Evolutionary conservation across 2,888 invertebrate genomes (phyloP), one percentile per base, ranked within the genome.

Genomic region (Steromphala cineraria): DNA sequence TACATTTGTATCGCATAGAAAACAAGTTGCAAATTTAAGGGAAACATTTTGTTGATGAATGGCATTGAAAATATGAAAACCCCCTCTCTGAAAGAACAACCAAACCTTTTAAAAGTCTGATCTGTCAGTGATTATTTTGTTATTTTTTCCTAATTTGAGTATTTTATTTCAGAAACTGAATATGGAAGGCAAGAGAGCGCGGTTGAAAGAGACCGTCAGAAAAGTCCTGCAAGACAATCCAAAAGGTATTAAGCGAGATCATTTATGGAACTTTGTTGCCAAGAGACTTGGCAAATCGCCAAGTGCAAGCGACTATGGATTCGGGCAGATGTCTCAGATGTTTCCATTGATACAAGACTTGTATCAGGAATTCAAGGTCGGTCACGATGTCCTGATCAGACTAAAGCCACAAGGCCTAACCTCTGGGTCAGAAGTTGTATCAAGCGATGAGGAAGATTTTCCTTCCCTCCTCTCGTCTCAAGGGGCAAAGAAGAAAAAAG

Each of bases 231-330:
- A 55, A 36, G 74, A 75, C 17, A 28, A 71, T 24, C 81, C 77
- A 15, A 28, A 53, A 13, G 74, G 81, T 46, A 71, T 71, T 15
- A 78, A 78, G 17, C 52, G 74, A 56, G 19, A 55, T 5, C 53
- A 79, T 53, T 19, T 79, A 13, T 79, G 79, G 79, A 75, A 79
- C 53, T 31, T 79, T 19, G 52, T 62, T 5, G 46, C 52, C 40
- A 31, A 52, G 10, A 79, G 31, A 36, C 28, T 55, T 8, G 55
- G 55, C 28, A 53, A 28, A 10, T 75, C 75, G 3, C 75, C 53
- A 3, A 53, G 13, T 5, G 53, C 75, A 21, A 53, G 28, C 52
- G 53, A 75, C 53, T 75, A 53, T 75, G 75, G 75, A 2, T 40
- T 53, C 17, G 53, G 28, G 13, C 53, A 75, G 31, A 53, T 75